phyloP scores from a whole-genome alignment of 2,888 invertebrate species.

The Trachelus tabidus region DNA sequence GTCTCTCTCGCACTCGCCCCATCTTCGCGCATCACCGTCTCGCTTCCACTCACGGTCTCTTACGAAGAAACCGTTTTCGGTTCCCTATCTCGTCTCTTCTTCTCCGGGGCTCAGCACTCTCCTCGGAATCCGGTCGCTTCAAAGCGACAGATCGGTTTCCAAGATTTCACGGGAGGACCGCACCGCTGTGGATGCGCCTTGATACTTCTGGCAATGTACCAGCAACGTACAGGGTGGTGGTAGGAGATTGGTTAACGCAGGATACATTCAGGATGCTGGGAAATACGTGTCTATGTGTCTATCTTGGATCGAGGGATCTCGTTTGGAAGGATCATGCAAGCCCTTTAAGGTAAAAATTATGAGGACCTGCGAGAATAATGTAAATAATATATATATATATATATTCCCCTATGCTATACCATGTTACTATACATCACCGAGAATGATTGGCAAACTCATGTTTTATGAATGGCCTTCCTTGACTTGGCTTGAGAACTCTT shows the following conservation, averaged over 20 bases:
- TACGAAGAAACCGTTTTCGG: background rate
- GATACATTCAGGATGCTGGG: background rate
- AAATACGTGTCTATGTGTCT: background rate
- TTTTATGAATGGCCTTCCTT: slow-evolving; percentile 19
- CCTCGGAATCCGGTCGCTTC: background rate
- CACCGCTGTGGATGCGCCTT: background rate
- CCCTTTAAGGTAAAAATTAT: background rate
- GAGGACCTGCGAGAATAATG: background rate
- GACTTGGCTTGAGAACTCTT: background rate
- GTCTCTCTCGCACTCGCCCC: no score
- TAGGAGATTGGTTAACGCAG: background rate
- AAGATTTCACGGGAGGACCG: background rate
- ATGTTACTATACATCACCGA: background rate
- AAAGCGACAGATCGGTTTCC: background rate
- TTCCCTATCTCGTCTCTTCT: background rate
- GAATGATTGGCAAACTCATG: slow-evolving; percentile 16
- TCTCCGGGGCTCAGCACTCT: background rate
- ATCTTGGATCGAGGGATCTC: background rate
- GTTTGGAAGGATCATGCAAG: background rate
- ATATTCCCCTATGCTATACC: background rate
- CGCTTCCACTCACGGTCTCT: background rate
- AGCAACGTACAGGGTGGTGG: background rate
- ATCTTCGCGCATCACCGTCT: background rate
- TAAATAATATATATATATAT: no score
- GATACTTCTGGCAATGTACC: background rate